Evolutionary conservation across 2,888 invertebrate genomes (phyloP), one percentile per base, ranked within the genome.

Genomic region (Cryptosula pallasiana): DNA sequence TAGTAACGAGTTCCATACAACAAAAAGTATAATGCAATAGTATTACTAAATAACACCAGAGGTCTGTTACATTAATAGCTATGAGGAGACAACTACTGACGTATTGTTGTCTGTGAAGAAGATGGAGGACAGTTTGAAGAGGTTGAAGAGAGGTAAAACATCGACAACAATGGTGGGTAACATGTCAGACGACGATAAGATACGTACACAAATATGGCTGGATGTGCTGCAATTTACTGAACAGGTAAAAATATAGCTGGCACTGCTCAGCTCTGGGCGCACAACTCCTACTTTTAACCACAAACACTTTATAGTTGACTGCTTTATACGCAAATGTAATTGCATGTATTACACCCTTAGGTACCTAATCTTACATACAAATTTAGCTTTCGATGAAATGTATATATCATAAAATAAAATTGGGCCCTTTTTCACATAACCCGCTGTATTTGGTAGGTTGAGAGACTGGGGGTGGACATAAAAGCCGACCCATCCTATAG

Each of bases 121-220:
- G 86, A 97, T 96, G 77, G 96, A 97, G 83, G 95, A 96, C 82
- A 95, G 95, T 72, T 86, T 98, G 76, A 89, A 93, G 81, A 89
- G 95, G 78, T 87, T 98, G 81, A 95, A 95, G 85, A 91, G 91
- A 84, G 90, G 91, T 27, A 88, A 92, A 75, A 91, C 91, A 73
- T 78, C 79, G 69, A 80, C 79, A 71, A 85, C 84, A 74, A 81
- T 85, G 72, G 86, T 82, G 73, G 90, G 88, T 75, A 86, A 82
- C n/a, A 86, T 90, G 75, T 90, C 90, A 34, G 97, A 97, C 81
- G 96, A 96, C 82, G 94, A 94, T 82, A 98, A 97, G 86, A 97
- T 97, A 81, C 88, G 95, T 63, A 88, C 92, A 73, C 97, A 97
- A 83, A 88, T 97, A 36, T 90, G 91, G 77, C 89, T 94, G 27